Evolutionary conservation across 2,113 vertebrate genomes (phyloP), one percentile per base, ranked within the genome.

Genomic region (Lethenteron camtschaticum): DNA sequence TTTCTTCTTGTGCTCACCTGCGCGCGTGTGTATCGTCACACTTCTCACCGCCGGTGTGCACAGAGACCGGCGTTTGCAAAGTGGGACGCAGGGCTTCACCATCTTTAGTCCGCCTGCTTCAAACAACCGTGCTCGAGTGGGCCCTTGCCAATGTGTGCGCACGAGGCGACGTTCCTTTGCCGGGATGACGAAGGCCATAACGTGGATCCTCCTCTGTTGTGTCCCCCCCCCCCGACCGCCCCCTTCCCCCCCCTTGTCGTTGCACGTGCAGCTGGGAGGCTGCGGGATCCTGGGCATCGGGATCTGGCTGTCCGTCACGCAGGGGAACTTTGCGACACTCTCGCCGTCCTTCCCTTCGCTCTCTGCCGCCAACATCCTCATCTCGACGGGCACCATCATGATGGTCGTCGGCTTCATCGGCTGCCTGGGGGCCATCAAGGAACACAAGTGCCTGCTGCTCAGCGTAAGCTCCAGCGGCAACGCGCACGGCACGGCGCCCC

Each of bases 351-450:
- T 96, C 72, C 94, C 94, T 0, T 91, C 90, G 14, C 78, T 99
- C 75, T 96, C 92, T 9, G 94, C 94, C 11, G 92, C 94, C 81
- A 96, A 96, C 81, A 82, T 99, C 6, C 86, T 99, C 76, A 94
- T 96, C 2, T 82, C 85, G 20, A 84, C 85, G 0, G 94, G 94
- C 57, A 82, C 85, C 1, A 85, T 95, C 72, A 81, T 89, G 79
- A 94, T 95, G 94, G 85, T 94, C 82, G 90, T 99, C 12, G 90
- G 92, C 75, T 96, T 95, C 57, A 84, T 96, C 77, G 94, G 94
- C 71, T 99, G 94, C 74, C 82, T 96, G 57, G 94, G 92, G 2
- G 90, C 94, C 75, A 87, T 99, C 79, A 96, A 90, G 76, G 90
- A 96, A 78, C 87, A 89, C 77, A 90, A 86, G 74, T 86, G 87